Base-by-base conservation (phyloP, 2,888 invertebrate species). In the Sepioteuthis lessoniana region DNA sequence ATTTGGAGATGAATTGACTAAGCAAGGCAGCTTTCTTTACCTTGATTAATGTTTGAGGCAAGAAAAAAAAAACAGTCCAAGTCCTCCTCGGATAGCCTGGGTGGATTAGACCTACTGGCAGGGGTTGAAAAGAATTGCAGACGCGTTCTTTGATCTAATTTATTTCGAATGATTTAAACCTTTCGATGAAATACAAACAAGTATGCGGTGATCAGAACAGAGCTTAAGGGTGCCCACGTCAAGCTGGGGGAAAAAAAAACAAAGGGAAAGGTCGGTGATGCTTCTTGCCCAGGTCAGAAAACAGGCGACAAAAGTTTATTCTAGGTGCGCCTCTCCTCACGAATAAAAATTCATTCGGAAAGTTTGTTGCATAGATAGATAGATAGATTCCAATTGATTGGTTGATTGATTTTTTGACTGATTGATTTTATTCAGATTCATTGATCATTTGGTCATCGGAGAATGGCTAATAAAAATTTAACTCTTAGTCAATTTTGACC, bases 101-200 rank as follows among this genome's bases (percentile, higher is more conserved):
- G 76, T 76, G 35, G 76, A 76, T 76, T n/a, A 19, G n/a, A 76
- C n/a, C 76, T 76, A 76, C n/a, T n/a, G 76, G 76, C n/a, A 35
- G 76, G 35, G n/a, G n/a, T 76, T n/a, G 76, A 16, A n/a, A 76
- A 76, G n/a, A 76, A 76, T 35, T n/a, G 35, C 76, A 76, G 76
- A 76, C 16, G n/a, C 16, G n/a, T 76, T 4, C 76, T 76, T 76
- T 76, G 76, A 76, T 76, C 76, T 76, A 76, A 76, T 76, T 76
- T n/a, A 76, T 76, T 76, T 76, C 76, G n/a, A 76, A 76, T 76
- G 76, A 76, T 76, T 76, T 76, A 76, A n/a, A 76, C n/a, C 76
- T 76, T 76, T 35, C n/a, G 35, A 76, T 76, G 76, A 76, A 76
- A 76, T 76, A 76, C 10, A 76, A 76, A 35, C 35, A 35, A n/a